phyloP scores from a whole-genome alignment of 23 tunicate species.

The Diplosoma virens region DNA sequence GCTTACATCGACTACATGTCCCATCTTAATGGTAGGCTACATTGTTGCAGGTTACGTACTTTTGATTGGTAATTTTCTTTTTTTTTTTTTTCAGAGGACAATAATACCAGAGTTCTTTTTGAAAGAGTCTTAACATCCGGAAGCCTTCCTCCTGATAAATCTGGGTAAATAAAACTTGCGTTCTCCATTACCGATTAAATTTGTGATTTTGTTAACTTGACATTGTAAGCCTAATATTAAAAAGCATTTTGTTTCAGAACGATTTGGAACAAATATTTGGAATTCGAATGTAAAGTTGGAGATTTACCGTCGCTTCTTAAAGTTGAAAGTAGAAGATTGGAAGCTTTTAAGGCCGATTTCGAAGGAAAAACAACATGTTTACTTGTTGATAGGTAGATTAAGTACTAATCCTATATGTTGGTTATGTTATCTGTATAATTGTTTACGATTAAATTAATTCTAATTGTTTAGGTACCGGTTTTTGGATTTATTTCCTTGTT shows the following conservation, averaged over 20 bases:
- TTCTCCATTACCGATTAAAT: too few species aligned
- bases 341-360: slow-evolving; percentile 73
- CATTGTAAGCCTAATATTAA: too few species aligned
- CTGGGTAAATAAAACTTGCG: slow-evolving; percentile 89
- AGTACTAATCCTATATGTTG: not conserved
- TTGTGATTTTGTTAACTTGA: too few species aligned
- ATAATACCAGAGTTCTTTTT: slow-evolving; percentile 87
- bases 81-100: slow-evolving; percentile 65
- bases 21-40: slow-evolving; percentile 73
- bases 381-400: slow-evolving; percentile 83
- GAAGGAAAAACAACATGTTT: slow-evolving; percentile 85
- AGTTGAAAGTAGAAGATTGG: slow-evolving; percentile 79
- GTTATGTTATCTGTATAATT: not conserved
- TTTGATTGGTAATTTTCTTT: not conserved
- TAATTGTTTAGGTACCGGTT: slow-evolving; percentile 69
- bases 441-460: not conserved
- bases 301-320: slow-evolving; percentile 90
- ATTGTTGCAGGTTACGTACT: too few species aligned
- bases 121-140: slow-evolving; percentile 87
- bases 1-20: slow-evolving; percentile 92
- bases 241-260: too few species aligned
- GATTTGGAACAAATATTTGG: slow-evolving; percentile 93
- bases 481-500: slow-evolving; percentile 89
- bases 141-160: slow-evolving; percentile 80
- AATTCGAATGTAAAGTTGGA: slow-evolving; percentile 92